phyloP scores from a whole-genome alignment of 2,888 invertebrate genomes.

The Oscheius myriophilus region DNA sequence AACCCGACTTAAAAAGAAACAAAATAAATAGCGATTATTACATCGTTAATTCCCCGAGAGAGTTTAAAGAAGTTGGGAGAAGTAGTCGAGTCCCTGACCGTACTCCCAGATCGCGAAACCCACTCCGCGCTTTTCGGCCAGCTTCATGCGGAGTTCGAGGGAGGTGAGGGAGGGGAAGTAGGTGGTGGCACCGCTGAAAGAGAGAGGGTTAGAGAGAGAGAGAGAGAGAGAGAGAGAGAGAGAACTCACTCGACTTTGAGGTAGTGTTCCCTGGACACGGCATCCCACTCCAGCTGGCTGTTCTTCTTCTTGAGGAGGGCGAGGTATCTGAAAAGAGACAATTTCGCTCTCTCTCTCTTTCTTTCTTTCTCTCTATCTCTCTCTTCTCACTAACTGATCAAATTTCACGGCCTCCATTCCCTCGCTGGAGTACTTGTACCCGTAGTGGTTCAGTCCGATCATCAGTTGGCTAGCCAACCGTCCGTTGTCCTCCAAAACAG shows the following conservation, averaged over 20 bases:
- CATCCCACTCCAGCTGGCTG: constrained; percentile 51
- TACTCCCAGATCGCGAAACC: constrained; percentile 68
- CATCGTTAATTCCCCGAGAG: too few species aligned
- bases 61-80: constrained; percentile 43
- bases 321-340: constrained; percentile 48
- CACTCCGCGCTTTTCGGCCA: constrained; percentile 54
- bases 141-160: constrained; percentile 54
- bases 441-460: constrained; percentile 63
- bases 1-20: not conserved
- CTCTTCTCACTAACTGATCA: constrained; percentile 28
- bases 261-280: constrained; percentile 54
- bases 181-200: constrained; percentile 25
- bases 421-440: constrained; percentile 39
- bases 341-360: not conserved
- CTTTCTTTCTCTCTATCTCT: not conserved
- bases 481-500: constrained; percentile 8
- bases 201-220: not conserved
- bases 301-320: constrained; percentile 43
- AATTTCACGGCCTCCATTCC: constrained; percentile 43
- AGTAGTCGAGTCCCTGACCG: constrained; percentile 64
- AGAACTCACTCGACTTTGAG: constrained; percentile 37
- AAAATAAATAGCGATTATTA: constrained; percentile 7
- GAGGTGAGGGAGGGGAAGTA: constrained; percentile 62
- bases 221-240: constrained; percentile 1
- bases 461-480: constrained; percentile 40